Base-by-base conservation (phyloP, 1,140 invertebrate genomes). In the Drosophila hydei region DNA sequence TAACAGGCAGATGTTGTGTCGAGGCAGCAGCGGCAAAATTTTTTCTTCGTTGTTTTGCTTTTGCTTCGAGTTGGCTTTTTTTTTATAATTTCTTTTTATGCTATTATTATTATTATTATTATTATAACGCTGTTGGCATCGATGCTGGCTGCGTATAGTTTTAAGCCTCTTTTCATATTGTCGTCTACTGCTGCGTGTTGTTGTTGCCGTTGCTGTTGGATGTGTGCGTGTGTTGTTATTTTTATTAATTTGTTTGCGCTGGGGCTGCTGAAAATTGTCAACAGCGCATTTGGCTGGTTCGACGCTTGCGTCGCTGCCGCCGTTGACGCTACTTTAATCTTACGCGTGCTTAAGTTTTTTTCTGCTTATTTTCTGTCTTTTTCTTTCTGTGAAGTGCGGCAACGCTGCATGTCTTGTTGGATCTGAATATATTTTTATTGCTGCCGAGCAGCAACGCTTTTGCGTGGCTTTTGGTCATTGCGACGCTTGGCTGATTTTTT, bases 331-430 rank as follows among this genome's bases (percentile, higher is more conserved):
- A 69, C 84, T 89, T 88, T 84, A 88, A 89, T 88, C 83, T 88
- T 83, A 89, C 79, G 84, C 79, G 84, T 83, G 84, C 78, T 87
- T 87, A 78, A 75, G 71, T 72, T 85, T 77, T 75, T 42, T 50
- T 38, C 48, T 38, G n/a, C 14, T 7, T 51, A 6, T 42, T 33
- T 38, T 67, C 51, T 52, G 50, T 30, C 61, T 69, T 65, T 62
- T 58, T 51, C 42, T 67, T 71, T 72, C 30, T 77, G 51, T 61
- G 80, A 89, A 89, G 64, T 60, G 69, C 59, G 85, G 79, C 85
- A 90, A 89, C 85, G 36, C 52, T 19, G 70, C 55, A 21, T 51
- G 52, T 40, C 47, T 47, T 62, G 56, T 69, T 62, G 59, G 60
- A 47, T 52, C 67, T 68, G 68, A 64, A 60, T 75, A 78, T 79